Conservation (phyloP, 2,797 vertebrate species). For the Percopsis omiscomaycus region DNA sequence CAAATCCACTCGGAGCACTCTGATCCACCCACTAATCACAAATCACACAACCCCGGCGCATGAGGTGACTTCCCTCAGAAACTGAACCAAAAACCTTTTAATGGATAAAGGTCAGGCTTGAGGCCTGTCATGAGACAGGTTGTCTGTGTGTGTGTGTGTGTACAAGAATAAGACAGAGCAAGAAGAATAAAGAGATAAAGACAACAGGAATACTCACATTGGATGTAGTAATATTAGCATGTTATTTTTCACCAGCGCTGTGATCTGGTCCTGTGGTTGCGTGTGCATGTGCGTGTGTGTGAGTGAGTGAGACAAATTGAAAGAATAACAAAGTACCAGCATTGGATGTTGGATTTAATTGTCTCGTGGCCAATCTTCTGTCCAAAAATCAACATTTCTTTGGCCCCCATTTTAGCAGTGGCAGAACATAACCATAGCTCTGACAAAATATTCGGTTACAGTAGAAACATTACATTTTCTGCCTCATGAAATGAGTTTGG, state of each 20-base stretch:
- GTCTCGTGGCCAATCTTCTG: constrained; percentile 1
- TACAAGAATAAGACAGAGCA: not conserved
- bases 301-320: not conserved
- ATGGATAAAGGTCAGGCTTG: constrained; percentile 76
- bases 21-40: constrained; percentile 81
- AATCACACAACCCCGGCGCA: constrained; percentile 66
- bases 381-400: not conserved
- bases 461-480: no score
- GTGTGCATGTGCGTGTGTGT: not conserved
- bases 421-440: no score
- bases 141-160: constrained; percentile 1
- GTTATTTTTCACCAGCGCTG: not conserved
- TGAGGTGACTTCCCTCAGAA: constrained; percentile 73
- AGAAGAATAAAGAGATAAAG: no score
- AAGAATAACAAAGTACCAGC: not conserved
- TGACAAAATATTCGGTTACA: no score
- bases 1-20: constrained; percentile 59
- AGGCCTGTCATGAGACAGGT: constrained; percentile 53
- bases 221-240: no score
- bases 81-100: constrained; percentile 79
- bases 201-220: no score
- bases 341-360: not conserved
- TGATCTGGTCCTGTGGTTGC: not conserved
- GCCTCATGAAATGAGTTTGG: no score
- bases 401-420: no score